phyloP scores from a whole-genome alignment of 1,140 invertebrate genomes.

The Caenorhabditis briggsae region DNA sequence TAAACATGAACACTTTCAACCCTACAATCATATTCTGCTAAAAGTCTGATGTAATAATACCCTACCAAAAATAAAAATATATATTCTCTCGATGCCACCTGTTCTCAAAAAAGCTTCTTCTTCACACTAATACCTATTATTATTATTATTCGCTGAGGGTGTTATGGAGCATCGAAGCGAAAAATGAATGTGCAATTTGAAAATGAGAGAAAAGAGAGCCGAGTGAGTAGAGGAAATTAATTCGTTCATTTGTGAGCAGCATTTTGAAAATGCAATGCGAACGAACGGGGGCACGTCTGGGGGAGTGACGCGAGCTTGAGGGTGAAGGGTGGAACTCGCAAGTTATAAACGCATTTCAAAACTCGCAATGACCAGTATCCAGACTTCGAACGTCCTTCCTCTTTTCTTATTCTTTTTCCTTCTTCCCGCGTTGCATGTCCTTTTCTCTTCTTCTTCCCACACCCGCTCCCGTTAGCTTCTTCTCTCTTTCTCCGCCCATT shows the following conservation, averaged over 20 bases:
- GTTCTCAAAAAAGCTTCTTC: background rate
- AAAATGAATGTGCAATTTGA: background rate
- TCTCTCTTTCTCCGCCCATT: background rate
- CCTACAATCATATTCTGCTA: too few relatives aligned
- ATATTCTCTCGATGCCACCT: background rate
- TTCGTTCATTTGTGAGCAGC: background rate
- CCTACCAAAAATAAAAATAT: too few relatives aligned
- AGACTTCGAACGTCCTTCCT: background rate
- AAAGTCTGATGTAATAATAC: too few relatives aligned
- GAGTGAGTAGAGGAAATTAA: background rate
- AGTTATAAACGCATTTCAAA: constrained; percentile 36
- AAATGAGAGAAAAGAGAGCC: background rate
- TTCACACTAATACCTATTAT: constrained; percentile 6
- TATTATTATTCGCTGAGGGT: background rate
- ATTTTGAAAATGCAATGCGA: background rate
- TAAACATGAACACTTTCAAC: too few relatives aligned
- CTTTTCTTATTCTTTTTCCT: too few relatives aligned
- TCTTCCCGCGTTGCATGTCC: background rate
- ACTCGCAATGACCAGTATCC: constrained; percentile 23
- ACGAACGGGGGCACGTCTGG: background rate
- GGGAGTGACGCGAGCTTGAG: background rate
- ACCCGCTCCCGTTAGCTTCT: background rate
- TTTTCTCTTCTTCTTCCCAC: background rate
- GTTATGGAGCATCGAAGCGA: background rate
- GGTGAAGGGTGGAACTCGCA: background rate